phyloP scores from a whole-genome alignment of 2,113 vertebrate genomes.

The Atlantisia rogersi region DNA sequence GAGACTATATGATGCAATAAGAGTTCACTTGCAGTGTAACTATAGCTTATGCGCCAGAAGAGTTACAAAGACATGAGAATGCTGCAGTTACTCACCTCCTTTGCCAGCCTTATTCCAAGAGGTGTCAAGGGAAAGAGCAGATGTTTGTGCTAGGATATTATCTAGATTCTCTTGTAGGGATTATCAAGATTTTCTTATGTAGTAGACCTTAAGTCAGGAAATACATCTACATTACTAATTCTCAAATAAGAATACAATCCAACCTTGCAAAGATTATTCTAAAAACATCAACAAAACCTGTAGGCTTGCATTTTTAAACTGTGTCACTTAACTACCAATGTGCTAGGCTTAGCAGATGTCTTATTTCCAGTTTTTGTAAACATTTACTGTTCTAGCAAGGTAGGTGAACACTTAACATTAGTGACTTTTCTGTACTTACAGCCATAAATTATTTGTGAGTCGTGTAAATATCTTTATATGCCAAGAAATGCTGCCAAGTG shows the following conservation, averaged over 20 bases:
- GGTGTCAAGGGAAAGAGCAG: not conserved
- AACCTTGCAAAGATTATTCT: not conserved
- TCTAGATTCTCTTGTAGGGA: not conserved
- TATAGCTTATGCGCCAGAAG: not conserved
- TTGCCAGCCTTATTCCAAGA: not conserved
- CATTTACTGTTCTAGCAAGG: not conserved
- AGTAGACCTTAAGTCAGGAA: not conserved
- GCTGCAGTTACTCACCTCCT: not conserved
- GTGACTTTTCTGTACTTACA: not conserved
- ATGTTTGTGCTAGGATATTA: not conserved
- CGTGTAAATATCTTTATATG: not conserved
- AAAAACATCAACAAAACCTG: not conserved
- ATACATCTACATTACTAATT: not conserved
- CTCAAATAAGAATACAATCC: not conserved
- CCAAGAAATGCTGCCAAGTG: slow-evolving; percentile 4
- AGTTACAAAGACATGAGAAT: not conserved
- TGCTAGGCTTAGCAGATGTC: slow-evolving; percentile 23
- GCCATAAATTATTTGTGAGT: not conserved
- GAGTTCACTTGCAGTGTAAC: slow-evolving; percentile 44
- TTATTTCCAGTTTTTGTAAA: slow-evolving; percentile 26
- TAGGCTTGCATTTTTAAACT: not conserved
- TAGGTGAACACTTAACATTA: not conserved
- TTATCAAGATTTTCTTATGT: not conserved
- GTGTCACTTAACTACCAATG: not conserved
- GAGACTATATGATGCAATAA: slow-evolving; percentile 32